phyloP scores from a whole-genome alignment of 2,888 invertebrate genomes.

The Anaspis maculata region DNA sequence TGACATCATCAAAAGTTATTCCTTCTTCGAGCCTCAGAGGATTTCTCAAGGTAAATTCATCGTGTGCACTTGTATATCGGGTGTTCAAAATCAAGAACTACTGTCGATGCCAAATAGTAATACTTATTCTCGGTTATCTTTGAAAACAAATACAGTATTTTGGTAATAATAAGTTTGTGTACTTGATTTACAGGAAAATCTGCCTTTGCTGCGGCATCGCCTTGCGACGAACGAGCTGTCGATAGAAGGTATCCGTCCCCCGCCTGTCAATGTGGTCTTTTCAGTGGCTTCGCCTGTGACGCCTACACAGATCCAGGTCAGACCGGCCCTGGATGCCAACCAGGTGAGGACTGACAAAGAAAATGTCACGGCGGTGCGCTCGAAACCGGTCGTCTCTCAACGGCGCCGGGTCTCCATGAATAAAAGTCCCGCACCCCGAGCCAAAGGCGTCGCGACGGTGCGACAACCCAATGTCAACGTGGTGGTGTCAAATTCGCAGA shows the following conservation, averaged over 20 bases:
- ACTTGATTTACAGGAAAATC: slow-evolving; percentile 90
- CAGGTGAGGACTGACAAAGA: slow-evolving; percentile 58
- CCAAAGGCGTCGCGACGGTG: slow-evolving; percentile 37
- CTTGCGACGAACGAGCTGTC: slow-evolving; percentile 82
- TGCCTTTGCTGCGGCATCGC: slow-evolving; percentile 86
- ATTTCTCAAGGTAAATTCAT: slow-evolving; percentile 70
- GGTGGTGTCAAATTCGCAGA: slow-evolving; percentile 40
- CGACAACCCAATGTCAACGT: slow-evolving; percentile 35
- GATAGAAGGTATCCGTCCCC: slow-evolving; percentile 92
- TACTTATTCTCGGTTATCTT: too few relatives aligned
- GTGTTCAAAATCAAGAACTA: too few relatives aligned
- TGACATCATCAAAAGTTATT: slow-evolving; percentile 89
- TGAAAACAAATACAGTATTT: too few relatives aligned
- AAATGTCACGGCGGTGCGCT: slow-evolving; percentile 43
- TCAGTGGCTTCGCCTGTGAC: slow-evolving; percentile 45
- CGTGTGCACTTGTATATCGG: too few relatives aligned
- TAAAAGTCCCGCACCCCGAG: slow-evolving; percentile 31
- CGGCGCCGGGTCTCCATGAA: slow-evolving; percentile 49
- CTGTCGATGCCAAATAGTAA: too few relatives aligned
- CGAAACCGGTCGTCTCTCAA: slow-evolving; percentile 47
- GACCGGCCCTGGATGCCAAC: slow-evolving; percentile 40
- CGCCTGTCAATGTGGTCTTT: slow-evolving; percentile 64
- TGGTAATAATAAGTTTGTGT: too few relatives aligned
- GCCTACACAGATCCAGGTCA: slow-evolving; percentile 35
- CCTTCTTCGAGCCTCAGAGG: slow-evolving; percentile 98